Evolutionary conservation across 2,888 invertebrate genomes (phyloP).

Genomic region (Tigriopus californicus): DNA sequence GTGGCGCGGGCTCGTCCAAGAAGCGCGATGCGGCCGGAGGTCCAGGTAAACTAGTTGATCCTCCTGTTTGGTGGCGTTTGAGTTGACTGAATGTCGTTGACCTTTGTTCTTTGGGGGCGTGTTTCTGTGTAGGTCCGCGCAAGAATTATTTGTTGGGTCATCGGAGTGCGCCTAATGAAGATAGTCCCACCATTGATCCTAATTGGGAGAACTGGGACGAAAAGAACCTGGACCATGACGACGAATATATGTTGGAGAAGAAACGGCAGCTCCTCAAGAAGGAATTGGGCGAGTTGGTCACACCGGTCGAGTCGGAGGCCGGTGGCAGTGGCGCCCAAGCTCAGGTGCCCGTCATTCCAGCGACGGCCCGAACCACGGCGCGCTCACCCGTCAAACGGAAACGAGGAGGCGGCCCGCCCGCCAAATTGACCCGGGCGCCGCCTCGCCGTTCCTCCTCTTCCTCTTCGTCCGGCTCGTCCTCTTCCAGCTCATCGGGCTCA

Average conservation of each 20-base stretch:
- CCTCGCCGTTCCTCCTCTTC: background rate
- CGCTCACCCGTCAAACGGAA: background rate
- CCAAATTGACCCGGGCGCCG: background rate
- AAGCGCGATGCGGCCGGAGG: background rate
- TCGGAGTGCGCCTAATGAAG: background rate
- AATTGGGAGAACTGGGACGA: conserved; percentile 13
- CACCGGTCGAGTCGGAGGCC: background rate
- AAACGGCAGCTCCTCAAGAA: conserved; percentile 10
- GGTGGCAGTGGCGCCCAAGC: background rate
- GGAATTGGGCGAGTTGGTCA: conserved; percentile 5
- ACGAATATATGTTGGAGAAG: conserved; percentile 12
- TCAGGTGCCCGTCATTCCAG: background rate
- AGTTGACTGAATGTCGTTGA: too few relatives aligned
- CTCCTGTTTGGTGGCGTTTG: too few relatives aligned
- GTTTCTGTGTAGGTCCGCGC: too few relatives aligned
- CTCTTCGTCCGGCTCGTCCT: conserved; percentile 8
- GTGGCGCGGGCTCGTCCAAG: background rate
- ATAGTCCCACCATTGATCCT: conserved; percentile 1
- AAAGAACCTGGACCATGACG: conserved; percentile 10
- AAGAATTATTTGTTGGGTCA: too few relatives aligned
- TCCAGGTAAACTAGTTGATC: background rate
- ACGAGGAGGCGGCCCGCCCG: background rate
- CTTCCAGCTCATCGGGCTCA: background rate
- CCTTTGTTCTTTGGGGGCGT: too few relatives aligned
- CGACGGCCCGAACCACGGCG: background rate